Evolutionary conservation across 2,888 invertebrate genomes (phyloP), one percentile per base, ranked within the genome.

Genomic region (Machimus atricapillus): DNA sequence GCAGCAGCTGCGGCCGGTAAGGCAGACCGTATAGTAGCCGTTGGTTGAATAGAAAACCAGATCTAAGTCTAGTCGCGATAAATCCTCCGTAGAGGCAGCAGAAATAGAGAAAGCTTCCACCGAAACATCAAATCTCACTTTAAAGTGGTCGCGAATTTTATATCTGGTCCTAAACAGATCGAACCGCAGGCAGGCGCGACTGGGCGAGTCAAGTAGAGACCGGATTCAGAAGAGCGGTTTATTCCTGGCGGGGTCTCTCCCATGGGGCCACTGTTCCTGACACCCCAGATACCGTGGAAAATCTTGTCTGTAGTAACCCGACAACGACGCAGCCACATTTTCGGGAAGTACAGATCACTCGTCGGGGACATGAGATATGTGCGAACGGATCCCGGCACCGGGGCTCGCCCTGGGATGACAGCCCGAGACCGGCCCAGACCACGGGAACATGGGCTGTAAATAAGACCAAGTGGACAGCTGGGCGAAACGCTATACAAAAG

Each of bases 51-150:
- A 27, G 27, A 27, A 66, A 66, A 66, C 66, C 66, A 66, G 66
- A 66, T 66, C 12, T 23, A 27, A 66, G 66, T 66, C 66, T 66
- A 66, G 66, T 66, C 66, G 66, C 66, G 12, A 66, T 66, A 66
- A 66, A 66, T 66, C 66, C 66, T 66, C 66, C 23, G 66, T 37
- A n/a, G 76, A 76, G 76, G 76, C 76, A 76, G 19, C 40, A 37
- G 76, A 76, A 76, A 76, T 34, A 37, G 37, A 76, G 34, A 76
- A 76, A 76, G 40, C 76, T 76, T 76, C 40, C 76, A 76, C 76
- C 34, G 19, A 76, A 76, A 76, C 34, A 76, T 76, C 76, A 76
- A 76, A 76, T 76, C 66, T 66, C 66, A 66, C 66, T 66, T 66
- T 66, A 66, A 12, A 66, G 66, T 66, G 27, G 66, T 66, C 66